Base-by-base conservation (phyloP, 2,888 invertebrate genomes). In the Creontiades dilutus region DNA sequence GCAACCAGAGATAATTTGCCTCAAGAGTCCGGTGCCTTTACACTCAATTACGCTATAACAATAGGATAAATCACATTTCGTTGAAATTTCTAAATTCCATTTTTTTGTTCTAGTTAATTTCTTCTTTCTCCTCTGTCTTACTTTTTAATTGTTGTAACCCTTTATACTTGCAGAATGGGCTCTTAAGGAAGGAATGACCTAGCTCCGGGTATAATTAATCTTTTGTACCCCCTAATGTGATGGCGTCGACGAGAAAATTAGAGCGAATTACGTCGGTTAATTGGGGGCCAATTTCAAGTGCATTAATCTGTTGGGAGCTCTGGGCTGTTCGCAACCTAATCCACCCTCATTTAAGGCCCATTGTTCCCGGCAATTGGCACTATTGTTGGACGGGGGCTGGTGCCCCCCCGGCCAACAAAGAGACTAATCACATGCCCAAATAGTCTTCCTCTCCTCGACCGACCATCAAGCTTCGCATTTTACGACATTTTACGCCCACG, bases 281-380 rank as follows among this genome's bases (percentile, higher is more conserved):
- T 94, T 94, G 94, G 94, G 93, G 94, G 94, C 94, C 94, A 94
- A 94, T 94, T 94, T 92, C 92, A 92, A 92, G 92, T 92, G 93
- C 93, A 93, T 91, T 91, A 93, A 93, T 93, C 93, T 93, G 90
- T 90, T 89, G 89, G 91, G 90, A 85, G 91, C 90, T 81, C 78
- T 48, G 78, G 37, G 55, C 84, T 57, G 76, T 89, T 55, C 84
- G 82, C 82, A 68, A 84, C 88, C 88, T 90, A 90, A 90, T 90
- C 90, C 89, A 90, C 91, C 91, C 92, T 92, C 92, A 92, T 92
- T 92, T 92, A 91, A 91, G 86, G 28, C 91, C 92, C 92, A 92
- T 92, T 92, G 92, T 92, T 92, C 92, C 91, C 92, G 92, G 93
- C 93, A 93, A 93, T 93, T 93, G 93, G 91, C 91, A 93, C 93